Evolutionary conservation across 2,113 vertebrate genomes (phyloP).

Genomic region (Phainopepla nitens): DNA sequence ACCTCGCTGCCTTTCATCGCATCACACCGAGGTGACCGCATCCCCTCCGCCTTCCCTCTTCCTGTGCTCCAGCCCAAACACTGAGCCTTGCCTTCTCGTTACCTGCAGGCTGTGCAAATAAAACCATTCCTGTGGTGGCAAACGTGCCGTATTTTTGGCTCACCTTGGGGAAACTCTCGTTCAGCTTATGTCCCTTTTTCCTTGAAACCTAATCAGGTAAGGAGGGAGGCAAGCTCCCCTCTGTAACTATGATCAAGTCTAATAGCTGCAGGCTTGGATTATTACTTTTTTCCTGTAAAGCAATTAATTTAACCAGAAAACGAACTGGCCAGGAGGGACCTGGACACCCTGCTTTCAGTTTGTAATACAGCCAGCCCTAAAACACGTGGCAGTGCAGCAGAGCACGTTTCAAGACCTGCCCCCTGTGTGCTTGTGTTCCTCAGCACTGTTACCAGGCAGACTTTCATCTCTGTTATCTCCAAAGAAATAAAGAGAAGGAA

Average conservation of each 20-base stretch:
- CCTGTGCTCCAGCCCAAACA: neutral
- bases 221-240: neutral
- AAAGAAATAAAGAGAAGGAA: constrained; percentile 10
- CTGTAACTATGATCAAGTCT: neutral
- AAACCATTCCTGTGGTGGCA: neutral
- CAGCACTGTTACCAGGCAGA: constrained; percentile 12
- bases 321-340: neutral
- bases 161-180: neutral
- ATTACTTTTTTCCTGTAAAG: neutral
- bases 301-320: neutral
- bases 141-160: neutral
- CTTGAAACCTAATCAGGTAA: neutral
- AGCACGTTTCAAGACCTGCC: neutral
- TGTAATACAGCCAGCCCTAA: neutral
- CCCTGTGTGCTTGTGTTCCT: neutral
- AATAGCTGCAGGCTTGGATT: neutral
- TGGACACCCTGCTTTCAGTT: neutral
- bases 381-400: neutral
- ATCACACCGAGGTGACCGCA: neutral
- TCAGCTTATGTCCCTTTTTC: neutral
- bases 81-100: accelerated
- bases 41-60: neutral
- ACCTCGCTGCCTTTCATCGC: neutral
- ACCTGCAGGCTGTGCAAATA: neutral
- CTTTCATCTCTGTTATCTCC: neutral